These are phyloP conservation scores for Drosophila engyochracea DNA, from an alignment of 2,888 invertebrate genomes.

Conservation along the genomic window DNA sequence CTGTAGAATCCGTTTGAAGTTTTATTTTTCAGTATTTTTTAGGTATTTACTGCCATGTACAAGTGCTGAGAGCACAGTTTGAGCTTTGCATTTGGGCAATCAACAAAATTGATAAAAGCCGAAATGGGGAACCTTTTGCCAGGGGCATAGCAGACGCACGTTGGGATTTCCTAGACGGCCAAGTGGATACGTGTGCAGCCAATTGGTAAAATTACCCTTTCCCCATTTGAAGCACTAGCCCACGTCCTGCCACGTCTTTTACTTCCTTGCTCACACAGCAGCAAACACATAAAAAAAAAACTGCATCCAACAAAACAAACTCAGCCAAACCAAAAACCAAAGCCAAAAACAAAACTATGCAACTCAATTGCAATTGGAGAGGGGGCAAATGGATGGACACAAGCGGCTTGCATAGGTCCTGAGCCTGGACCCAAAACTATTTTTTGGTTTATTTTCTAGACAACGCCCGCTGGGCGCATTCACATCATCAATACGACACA, in stretches of 20 bases:
- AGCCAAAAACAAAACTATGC: slow-evolving; percentile 65
- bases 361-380: slow-evolving; percentile 42
- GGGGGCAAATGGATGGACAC: slow-evolving; percentile 2
- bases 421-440: slow-evolving; percentile 38
- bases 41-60: not conserved
- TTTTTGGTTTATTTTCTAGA: slow-evolving; percentile 63
- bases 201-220: slow-evolving; percentile 66
- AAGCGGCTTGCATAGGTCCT: slow-evolving; percentile 14
- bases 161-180: slow-evolving; percentile 44
- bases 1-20: not conserved
- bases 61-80: slow-evolving; percentile 13
- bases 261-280: slow-evolving; percentile 3
- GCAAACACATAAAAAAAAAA: slow-evolving; percentile 11
- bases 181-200: slow-evolving; percentile 60
- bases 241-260: not conserved
- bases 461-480: slow-evolving; percentile 22
- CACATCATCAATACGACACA: slow-evolving; percentile 74
- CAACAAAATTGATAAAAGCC: slow-evolving; percentile 75
- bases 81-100: slow-evolving; percentile 67
- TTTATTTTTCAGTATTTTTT: not conserved
- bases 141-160: slow-evolving; percentile 16
- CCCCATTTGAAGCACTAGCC: slow-evolving; percentile 8
- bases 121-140: slow-evolving; percentile 23
- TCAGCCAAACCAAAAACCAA: slow-evolving; percentile 40
- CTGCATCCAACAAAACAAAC: slow-evolving; percentile 54